Evolutionary conservation across 2,888 invertebrate species (phyloP).

Genomic region (Oxytorus armatus): DNA sequence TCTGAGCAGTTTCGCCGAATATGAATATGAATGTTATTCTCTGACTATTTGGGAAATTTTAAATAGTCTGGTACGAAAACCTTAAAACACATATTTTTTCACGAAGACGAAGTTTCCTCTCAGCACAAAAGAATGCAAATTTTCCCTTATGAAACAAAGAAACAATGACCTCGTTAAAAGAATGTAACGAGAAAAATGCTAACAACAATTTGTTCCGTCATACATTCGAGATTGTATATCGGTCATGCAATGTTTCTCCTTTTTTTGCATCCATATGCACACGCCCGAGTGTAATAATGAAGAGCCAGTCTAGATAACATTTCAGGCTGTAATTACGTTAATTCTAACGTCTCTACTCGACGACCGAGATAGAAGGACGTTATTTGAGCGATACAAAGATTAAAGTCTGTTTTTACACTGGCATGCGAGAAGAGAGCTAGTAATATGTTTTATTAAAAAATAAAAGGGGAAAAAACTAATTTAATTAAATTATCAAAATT

Average conservation of each 20-base stretch:
- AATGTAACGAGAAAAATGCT: too few relatives aligned
- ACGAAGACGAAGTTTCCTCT: too few relatives aligned
- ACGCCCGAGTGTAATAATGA: conserved; percentile 14
- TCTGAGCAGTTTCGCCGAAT: too few relatives aligned
- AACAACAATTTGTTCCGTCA: conserved; percentile 24
- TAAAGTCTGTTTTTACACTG: conserved; percentile 18
- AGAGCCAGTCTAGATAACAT: conserved; percentile 41
- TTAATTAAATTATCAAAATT: too few relatives aligned
- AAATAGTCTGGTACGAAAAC: too few relatives aligned
- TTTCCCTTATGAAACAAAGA: too few relatives aligned
- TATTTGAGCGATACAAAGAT: conserved; percentile 14
- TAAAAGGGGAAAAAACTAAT: too few relatives aligned
- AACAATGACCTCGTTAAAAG: too few relatives aligned
- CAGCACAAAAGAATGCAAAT: too few relatives aligned
- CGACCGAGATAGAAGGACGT: not conserved
- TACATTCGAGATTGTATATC: conserved; percentile 49
- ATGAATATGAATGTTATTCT: too few relatives aligned
- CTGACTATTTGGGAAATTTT: too few relatives aligned
- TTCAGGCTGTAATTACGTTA: conserved; percentile 53
- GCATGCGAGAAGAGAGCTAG: not conserved
- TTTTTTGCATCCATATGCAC: conserved; percentile 3
- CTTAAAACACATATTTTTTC: too few relatives aligned
- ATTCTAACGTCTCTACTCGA: conserved; percentile 47
- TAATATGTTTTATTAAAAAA: not conserved
- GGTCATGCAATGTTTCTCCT: not conserved